Evolutionary conservation across 1,140 invertebrate genomes (phyloP).

Genomic region (Meloidogyne exigua): DNA sequence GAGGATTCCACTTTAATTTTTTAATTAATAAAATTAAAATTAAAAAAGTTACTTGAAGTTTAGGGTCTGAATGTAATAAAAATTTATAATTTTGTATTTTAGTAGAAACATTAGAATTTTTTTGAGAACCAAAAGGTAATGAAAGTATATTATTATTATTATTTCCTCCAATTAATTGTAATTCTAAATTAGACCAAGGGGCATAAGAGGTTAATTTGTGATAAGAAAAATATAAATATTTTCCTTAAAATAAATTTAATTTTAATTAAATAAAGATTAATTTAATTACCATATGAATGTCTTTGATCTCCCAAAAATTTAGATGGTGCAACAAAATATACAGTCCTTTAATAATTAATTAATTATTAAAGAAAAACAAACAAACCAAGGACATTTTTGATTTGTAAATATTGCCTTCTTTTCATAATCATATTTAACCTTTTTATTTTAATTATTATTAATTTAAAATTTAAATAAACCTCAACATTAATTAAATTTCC

Average conservation of each 20-base stretch:
- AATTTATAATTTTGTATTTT: background rate
- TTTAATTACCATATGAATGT: slow-evolving; percentile 74
- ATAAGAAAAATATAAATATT: slow-evolving; percentile 82
- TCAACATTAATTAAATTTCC: background rate
- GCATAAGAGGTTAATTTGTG: slow-evolving; percentile 69
- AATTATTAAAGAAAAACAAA: too few species aligned
- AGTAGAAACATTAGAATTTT: slow-evolving; percentile 69
- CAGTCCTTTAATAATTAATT: slow-evolving; percentile 65
- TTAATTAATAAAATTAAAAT: slow-evolving; percentile 69
- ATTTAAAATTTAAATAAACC: background rate
- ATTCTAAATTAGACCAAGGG: background rate
- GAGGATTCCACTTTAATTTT: slow-evolving; percentile 84
- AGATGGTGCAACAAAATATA: slow-evolving; percentile 86
- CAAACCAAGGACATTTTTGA: slow-evolving; percentile 78
- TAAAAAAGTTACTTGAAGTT: background rate
- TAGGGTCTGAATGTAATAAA: background rate
- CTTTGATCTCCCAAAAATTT: slow-evolving; percentile 80
- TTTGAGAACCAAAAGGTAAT: slow-evolving; percentile 82
- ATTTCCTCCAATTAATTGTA: slow-evolving; percentile 12
- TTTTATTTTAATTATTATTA: slow-evolving; percentile 70
- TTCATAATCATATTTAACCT: slow-evolving; percentile 51
- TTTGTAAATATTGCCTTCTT: slow-evolving; percentile 65
- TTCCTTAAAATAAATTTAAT: slow-evolving; percentile 70
- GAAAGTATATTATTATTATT: background rate
- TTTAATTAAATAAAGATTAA: slow-evolving; percentile 1